Conservation (phyloP, 2,113 vertebrate genomes). For the Gasterosteus aculeatus region DNA sequence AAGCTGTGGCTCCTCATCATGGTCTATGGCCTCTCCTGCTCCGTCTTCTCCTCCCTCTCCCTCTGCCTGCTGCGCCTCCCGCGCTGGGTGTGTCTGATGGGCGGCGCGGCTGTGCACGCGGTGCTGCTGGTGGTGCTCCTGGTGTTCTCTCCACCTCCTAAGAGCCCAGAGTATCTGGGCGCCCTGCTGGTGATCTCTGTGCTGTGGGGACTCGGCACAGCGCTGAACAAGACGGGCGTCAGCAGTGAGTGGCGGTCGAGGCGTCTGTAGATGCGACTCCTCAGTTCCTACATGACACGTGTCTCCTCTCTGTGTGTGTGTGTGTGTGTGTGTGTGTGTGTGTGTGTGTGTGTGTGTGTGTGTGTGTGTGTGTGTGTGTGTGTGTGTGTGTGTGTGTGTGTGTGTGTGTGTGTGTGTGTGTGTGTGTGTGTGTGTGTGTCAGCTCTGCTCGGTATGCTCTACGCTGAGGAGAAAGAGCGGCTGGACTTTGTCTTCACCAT, state of each 20-base stretch:
- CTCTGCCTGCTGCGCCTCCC: conserved; percentile 82
- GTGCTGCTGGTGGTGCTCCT: conserved; percentile 85
- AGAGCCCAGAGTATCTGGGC: conserved; percentile 25
- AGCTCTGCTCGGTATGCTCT: conserved; percentile 92
- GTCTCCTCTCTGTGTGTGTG: neutral
- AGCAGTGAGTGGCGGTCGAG: conserved; percentile 86
- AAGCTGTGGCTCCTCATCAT: conserved; percentile 84
- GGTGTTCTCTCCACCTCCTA: conserved; percentile 77
- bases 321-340: too few species aligned
- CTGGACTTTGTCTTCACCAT: conserved; percentile 96
- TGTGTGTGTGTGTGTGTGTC: conserved; percentile 25
- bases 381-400: too few species aligned
- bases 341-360: too few species aligned
- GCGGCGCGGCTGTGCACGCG: conserved; percentile 82
- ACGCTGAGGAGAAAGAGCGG: conserved; percentile 91
- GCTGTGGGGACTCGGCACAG: conserved; percentile 90
- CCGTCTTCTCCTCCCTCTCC: conserved; percentile 82
- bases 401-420: neutral
- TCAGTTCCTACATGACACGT: neutral
- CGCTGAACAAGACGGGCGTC: conserved; percentile 91
- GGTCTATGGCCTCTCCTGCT: conserved; percentile 86
- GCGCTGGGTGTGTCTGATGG: conserved; percentile 81
- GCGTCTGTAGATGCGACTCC: neutral
- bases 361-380: too few species aligned
- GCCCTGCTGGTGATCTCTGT: conserved; percentile 79